A percentile compares a stretch with the other conserved stretches of the same genome.
Conservation (phyloP, 2,797 vertebrate species). For the Florisuga fusca region DNA sequence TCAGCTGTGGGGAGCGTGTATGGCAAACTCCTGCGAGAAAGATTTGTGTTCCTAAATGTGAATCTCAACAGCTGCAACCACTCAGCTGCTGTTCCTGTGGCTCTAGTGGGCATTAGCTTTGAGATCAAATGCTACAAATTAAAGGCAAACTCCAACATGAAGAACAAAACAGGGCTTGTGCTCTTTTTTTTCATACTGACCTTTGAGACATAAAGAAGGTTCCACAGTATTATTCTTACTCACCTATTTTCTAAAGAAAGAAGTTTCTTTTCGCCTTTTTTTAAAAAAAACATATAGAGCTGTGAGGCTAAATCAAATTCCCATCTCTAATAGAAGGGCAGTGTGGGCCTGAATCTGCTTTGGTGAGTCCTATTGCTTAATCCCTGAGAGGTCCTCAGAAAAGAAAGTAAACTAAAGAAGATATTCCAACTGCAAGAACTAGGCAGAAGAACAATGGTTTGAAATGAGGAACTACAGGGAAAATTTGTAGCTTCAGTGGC, state of each 20-base stretch:
- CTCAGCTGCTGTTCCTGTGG: neutral
- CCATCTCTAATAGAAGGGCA: neutral
- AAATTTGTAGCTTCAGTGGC: neutral
- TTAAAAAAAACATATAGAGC: neutral
- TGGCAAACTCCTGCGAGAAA: constrained; percentile 17
- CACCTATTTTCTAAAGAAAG: constrained; percentile 1
- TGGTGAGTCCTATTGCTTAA: neutral
- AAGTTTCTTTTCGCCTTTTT: neutral
- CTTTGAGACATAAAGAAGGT: neutral
- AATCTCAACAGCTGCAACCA: constrained; percentile 31
- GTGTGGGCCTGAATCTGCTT: neutral
- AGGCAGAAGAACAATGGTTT: neutral
- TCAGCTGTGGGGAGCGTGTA: constrained; percentile 34
- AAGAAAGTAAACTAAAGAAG: neutral
- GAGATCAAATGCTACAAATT: constrained; percentile 22
- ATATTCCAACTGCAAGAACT: neutral
- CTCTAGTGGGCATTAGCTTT: neutral
- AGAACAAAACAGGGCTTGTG: neutral
- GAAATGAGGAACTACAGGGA: neutral
- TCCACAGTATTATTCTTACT: neutral
- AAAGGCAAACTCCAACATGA: neutral
- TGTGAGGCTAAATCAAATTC: neutral
- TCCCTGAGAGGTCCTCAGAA: neutral
- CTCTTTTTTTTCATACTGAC: neutral
- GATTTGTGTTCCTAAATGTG: constrained; percentile 50